Conservation (phyloP, 92 coral and sea anemone species). For the Porites cylindrica region DNA sequence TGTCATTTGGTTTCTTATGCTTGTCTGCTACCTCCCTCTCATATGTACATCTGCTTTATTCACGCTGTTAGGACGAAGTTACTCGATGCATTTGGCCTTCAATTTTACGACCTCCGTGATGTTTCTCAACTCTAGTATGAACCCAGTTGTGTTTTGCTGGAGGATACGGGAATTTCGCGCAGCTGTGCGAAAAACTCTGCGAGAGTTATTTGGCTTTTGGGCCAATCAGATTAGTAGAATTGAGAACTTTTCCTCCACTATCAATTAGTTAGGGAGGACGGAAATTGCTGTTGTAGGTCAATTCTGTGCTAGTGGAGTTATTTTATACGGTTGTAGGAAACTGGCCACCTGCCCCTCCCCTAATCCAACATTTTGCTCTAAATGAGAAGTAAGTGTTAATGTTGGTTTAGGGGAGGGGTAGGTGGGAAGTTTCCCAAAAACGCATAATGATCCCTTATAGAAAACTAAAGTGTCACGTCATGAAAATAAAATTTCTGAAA, state of each 20-base stretch:
- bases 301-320: no score
- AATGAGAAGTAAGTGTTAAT: no score
- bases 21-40: conserved; percentile 33
- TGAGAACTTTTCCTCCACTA: conserved; percentile 3
- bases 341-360: no score
- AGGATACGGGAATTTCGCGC: conserved; percentile 50
- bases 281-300: no score
- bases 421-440: no score
- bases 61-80: conserved; percentile 11
- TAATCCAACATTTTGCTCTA: no score
- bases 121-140: conserved; percentile 47
- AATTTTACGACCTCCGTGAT: conserved; percentile 48
- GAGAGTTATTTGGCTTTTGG: conserved; percentile 30
- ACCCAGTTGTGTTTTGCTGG: conserved; percentile 44
- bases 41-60: conserved; percentile 27
- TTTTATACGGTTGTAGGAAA: no score
- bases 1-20: conserved; percentile 48
- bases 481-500: no score
- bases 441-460: no score
- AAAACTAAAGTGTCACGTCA: no score
- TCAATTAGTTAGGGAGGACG: background rate
- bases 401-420: no score
- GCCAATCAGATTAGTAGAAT: background rate
- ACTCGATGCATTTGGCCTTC: conserved; percentile 42
- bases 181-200: conserved; percentile 31